Conservation (phyloP, 2,888 invertebrate genomes). For the Drosophila kokeensis region DNA sequence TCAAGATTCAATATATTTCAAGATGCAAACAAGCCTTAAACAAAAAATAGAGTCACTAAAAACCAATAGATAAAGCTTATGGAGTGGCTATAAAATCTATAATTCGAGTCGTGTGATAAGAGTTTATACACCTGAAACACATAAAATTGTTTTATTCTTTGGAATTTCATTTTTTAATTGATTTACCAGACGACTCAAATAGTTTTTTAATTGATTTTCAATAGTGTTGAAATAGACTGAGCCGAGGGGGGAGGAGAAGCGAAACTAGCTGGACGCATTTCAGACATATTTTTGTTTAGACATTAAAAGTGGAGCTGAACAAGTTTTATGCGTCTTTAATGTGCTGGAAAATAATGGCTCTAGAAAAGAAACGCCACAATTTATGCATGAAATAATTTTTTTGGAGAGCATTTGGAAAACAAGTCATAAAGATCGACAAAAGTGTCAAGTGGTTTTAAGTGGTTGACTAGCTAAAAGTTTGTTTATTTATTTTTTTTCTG, state of each 20-base stretch:
- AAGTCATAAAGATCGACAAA: constrained; percentile 66
- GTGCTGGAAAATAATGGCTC: constrained; percentile 65
- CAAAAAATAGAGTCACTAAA: constrained; percentile 37
- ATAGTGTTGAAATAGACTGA: not conserved
- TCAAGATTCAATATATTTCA: constrained; percentile 15
- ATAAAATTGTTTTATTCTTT: constrained; percentile 71
- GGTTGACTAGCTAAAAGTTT: constrained; percentile 20
- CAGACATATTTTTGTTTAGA: constrained; percentile 42
- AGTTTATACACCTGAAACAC: constrained; percentile 57
- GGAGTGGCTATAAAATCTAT: constrained; percentile 64
- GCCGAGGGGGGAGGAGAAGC: not conserved
- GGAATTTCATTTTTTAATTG: constrained; percentile 74
- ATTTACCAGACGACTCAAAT: constrained; percentile 53
- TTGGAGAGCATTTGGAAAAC: constrained; percentile 60
- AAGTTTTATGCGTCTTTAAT: constrained; percentile 75
- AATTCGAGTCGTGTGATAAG: constrained; percentile 60
- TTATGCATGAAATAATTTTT: constrained; percentile 58
- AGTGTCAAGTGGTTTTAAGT: constrained; percentile 69
- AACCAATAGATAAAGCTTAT: constrained; percentile 50
- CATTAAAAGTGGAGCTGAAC: constrained; percentile 55
- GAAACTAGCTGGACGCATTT: constrained; percentile 35
- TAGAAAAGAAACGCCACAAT: constrained; percentile 33
- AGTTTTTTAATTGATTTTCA: constrained; percentile 77
- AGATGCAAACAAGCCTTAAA: constrained; percentile 23
- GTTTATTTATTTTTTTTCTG: not conserved